phyloP scores from a whole-genome alignment of 1,140 invertebrate species.

The Neuroterus valhalla region DNA sequence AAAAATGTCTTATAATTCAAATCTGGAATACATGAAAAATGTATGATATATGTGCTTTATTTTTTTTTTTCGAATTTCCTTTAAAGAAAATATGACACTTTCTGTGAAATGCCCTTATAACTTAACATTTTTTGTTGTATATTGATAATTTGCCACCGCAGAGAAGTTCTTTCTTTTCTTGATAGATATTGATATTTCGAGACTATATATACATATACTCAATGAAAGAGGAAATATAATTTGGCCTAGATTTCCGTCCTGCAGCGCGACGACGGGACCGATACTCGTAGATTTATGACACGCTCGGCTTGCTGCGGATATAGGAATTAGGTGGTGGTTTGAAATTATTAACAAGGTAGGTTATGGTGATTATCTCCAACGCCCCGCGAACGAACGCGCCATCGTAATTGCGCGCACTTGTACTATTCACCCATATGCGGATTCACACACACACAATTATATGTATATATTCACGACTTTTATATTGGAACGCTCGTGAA shows the following conservation, averaged over 20 bases:
- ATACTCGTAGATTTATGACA: conserved; percentile 26
- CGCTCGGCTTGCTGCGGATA: conserved; percentile 3
- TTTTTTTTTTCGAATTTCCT: too few species aligned
- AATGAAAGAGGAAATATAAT: conserved; percentile 23
- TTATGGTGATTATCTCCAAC: conserved; percentile 30
- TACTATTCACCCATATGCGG: background rate
- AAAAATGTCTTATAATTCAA: too few species aligned
- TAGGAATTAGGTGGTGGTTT: conserved; percentile 25
- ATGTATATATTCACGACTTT: conserved; percentile 2
- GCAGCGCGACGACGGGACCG: background rate
- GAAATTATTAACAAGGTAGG: conserved; percentile 29
- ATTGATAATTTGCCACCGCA: too few species aligned
- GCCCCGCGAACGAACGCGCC: background rate
- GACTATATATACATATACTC: background rate
- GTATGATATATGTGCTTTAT: too few species aligned
- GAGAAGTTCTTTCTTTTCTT: too few species aligned
- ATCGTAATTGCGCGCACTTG: conserved; percentile 23
- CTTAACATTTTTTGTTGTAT: too few species aligned
- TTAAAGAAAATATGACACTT: too few species aligned
- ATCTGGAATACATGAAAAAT: too few species aligned
- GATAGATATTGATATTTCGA: too few species aligned
- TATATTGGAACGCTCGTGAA: background rate
- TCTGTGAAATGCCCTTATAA: too few species aligned
- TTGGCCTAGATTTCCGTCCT: conserved; percentile 7
- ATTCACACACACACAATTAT: background rate